Evolutionary conservation across 2,888 invertebrate species (phyloP), one percentile per base, ranked within the genome.

Genomic region (Dryobota labecula): DNA sequence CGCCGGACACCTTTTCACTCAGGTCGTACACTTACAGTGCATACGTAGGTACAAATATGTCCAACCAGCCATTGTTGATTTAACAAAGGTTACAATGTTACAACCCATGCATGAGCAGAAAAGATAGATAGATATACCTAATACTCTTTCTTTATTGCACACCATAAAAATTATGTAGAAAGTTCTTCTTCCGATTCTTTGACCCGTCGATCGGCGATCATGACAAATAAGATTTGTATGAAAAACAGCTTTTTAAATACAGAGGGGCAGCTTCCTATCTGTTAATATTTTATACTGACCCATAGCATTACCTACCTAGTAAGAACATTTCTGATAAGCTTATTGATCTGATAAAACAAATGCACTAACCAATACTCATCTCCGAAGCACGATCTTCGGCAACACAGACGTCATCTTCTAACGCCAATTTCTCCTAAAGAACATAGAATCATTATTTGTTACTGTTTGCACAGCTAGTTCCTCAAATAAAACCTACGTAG

Each of bases 381-480:
- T 95, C 94, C 0, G 96, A 94, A 15, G 92, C 91, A 20, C 93
- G 90, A 74, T 96, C 96, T 84, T 96, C 95, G 0, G 93, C 94
- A 7, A 92, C 90, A 70, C 91, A 90, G 15, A 96, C 89, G 51
- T 96, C 95, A 27, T 92, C 90, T 85, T 96, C 94, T 38, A 96
- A 82, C n/a, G 94, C 94, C 30, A 84, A 72, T 83, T 95, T 95
- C 83, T 96, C 96, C 96, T 96, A 86, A 60, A 49, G 13, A 62
- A 15, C 5, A 36, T 27, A 30, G 9, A 15, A n/a, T 4, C 15
- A 47, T 57, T 38, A 38, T 43, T 27, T 45, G n/a, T 45, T 43
- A 60, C 11, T n/a, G n/a, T n/a, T n/a, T n/a, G n/a, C 11, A 54
- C 30, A 13, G 30, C 56, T n/a, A n/a, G n/a, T 20, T 54, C 13